Base-by-base conservation (phyloP, 2,113 vertebrate genomes). In the Acrocephalus arundinaceus region DNA sequence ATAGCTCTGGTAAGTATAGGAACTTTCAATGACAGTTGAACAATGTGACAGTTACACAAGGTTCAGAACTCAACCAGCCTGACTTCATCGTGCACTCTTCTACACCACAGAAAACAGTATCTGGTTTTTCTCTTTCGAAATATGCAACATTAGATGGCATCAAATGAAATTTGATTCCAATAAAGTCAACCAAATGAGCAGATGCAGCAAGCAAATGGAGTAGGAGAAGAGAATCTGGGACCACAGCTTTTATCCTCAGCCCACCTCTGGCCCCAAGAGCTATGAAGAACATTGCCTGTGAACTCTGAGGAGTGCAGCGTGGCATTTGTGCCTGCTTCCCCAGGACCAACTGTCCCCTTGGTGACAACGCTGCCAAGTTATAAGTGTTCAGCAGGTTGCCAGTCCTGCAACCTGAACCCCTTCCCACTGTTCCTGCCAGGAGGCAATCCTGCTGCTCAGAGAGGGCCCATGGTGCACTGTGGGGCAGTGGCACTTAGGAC, bases 381-480 rank as follows among this genome's bases (percentile, higher is more conserved):
- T 66, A 62, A 85, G 66, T 0, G 0, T 20, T 71, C 63, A 33
- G 45, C 27, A n/a, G 31, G 22, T 45, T 80, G 49, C 88, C 75
- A 83, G 49, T 18, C 35, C 81, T 76, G 85, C 90, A 93, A 80
- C 23, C 25, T 0, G 4, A 88, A 15, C 20, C 63, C 45, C 52
- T 59, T 67, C 48, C 48, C 73, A 3, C 1, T 20, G 59, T 55
- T 27, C 6, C 0, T 62, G 80, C 91, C 76, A 66, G 73, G 46
- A 77, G n/a, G 49, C 41, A 61, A 72, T 17, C 49, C 63, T 9
- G 2, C 33, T 45, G 57, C 84, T 52, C 20, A 6, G 39, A 58
- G 75, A 83, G 62, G 62, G 87, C 67, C 76, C 49, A 10, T 0
- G 9, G 63, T 45, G 72, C 1, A 0, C 48, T 23, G 0, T 1